Evolutionary conservation across 2,888 invertebrate genomes (phyloP).

Genomic region (Polyommatus icarus): DNA sequence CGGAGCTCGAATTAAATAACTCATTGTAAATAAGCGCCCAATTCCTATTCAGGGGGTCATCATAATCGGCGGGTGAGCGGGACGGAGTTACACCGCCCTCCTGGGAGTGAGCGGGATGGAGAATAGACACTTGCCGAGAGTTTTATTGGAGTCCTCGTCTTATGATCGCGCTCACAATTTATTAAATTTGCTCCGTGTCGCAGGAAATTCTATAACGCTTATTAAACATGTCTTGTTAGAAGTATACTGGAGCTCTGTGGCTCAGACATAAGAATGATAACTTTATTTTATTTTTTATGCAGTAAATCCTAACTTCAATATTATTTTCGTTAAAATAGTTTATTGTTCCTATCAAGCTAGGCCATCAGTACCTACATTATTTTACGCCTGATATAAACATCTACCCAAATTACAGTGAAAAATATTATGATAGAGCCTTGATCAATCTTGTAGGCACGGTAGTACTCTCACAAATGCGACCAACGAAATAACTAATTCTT

Average conservation of each 20-base stretch:
- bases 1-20: conserved; percentile 65
- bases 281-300: no score
- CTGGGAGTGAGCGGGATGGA: conserved; percentile 18
- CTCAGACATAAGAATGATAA: no score
- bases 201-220: background rate
- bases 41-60: conserved; percentile 74
- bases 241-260: background rate
- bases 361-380: no score
- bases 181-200: conserved; percentile 13
- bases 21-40: conserved; percentile 74
- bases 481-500: no score
- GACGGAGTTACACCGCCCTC: background rate
- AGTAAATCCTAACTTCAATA: no score
- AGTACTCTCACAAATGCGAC: no score
- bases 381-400: no score
- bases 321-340: no score
- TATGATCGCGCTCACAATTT: conserved; percentile 39
- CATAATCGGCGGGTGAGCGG: conserved; percentile 56
- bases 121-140: conserved; percentile 49
- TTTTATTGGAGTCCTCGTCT: conserved; percentile 63
- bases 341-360: no score
- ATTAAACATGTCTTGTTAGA: background rate
- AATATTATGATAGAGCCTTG: no score
- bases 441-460: no score
- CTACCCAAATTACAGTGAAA: no score